Conservation (phyloP, 2,797 vertebrate genomes). For the Oreonectes daqikongensis region DNA sequence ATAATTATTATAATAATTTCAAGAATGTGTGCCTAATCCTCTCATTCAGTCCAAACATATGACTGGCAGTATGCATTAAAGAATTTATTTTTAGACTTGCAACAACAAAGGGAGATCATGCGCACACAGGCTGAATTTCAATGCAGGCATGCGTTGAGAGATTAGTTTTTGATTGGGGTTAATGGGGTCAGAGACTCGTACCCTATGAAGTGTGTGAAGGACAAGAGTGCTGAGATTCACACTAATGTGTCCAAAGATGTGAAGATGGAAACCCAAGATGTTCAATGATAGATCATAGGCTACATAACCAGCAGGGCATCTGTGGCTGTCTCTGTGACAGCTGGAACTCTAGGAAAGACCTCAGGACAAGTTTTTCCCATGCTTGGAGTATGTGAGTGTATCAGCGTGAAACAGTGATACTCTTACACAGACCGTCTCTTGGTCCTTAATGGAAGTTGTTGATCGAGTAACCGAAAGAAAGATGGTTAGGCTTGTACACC, state of each 20-base stretch:
- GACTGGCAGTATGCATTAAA: background rate
- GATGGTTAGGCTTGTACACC: constrained; percentile 11
- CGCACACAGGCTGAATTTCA: background rate
- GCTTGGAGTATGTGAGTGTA: constrained; percentile 25
- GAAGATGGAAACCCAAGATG: constrained; percentile 74
- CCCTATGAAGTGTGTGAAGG: constrained; percentile 14
- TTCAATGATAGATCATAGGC: constrained; percentile 57
- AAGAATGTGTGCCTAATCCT: background rate
- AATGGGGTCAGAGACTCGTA: constrained; percentile 24
- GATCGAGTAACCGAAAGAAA: constrained; percentile 21
- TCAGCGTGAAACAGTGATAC: constrained; percentile 35
- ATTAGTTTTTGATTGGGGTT: constrained; percentile 29
- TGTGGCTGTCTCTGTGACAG: constrained; percentile 72
- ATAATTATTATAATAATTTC: background rate
- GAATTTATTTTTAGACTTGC: constrained; percentile 7
- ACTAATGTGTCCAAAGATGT: constrained; percentile 6
- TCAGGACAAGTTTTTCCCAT: constrained; percentile 73
- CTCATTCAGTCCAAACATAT: background rate
- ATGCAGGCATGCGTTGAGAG: constrained; percentile 26
- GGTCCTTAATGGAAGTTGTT: constrained; percentile 17
- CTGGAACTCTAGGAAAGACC: constrained; percentile 68
- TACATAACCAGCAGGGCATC: constrained; percentile 67
- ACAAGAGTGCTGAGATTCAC: constrained; percentile 43
- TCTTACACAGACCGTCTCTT: constrained; percentile 21
- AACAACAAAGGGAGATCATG: background rate